These are phyloP conservation scores for Phaethornis superciliosus DNA, from an alignment of 2,113 vertebrate species.

Conservation along the genomic window DNA sequence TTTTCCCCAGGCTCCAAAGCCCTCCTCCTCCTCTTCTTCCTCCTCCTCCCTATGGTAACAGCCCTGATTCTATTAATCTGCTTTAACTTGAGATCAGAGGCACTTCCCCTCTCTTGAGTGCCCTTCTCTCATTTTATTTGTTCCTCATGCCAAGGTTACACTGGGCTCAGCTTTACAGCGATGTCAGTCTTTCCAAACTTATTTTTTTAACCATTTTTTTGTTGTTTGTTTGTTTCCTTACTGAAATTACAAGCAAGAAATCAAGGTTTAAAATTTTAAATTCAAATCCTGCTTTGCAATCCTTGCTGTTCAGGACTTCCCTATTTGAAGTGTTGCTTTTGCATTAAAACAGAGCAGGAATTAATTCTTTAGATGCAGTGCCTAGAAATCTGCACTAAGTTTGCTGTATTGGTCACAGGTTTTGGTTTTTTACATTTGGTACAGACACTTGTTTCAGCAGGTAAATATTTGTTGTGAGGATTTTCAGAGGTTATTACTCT, in stretches of 20 bases:
- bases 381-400: neutral
- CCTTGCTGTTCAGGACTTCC: neutral
- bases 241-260: neutral
- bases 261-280: neutral
- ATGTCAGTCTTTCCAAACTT: neutral
- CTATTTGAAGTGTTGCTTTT: neutral
- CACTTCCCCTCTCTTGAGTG: slow-evolving; percentile 58
- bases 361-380: neutral
- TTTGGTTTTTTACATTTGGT: neutral
- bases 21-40: slow-evolving; percentile 71
- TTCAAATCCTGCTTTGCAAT: neutral
- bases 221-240: neutral
- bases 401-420: neutral
- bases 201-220: neutral
- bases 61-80: slow-evolving; percentile 75
- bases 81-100: slow-evolving; percentile 83
- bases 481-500: neutral
- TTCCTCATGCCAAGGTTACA: neutral
- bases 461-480: neutral
- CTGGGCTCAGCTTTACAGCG: neutral
- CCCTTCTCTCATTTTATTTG: neutral
- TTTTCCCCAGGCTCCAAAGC: slow-evolving; percentile 82
- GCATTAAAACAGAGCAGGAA: neutral
- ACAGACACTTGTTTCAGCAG: neutral
- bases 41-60: slow-evolving; percentile 41